Evolutionary conservation across 2,113 vertebrate genomes (phyloP).

Genomic region (Arenaria interpres): DNA sequence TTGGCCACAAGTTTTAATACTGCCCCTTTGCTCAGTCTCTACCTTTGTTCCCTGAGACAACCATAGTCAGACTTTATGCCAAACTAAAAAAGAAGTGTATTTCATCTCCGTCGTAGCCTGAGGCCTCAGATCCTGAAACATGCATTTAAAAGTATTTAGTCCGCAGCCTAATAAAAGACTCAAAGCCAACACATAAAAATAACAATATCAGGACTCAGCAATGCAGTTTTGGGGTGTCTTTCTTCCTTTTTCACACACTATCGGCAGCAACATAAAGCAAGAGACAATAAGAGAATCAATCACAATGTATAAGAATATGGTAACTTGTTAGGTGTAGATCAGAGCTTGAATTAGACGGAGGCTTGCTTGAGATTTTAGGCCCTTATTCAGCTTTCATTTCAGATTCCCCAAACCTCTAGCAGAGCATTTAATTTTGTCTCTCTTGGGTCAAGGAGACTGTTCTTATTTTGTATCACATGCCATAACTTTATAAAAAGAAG

Average conservation of each 20-base stretch:
- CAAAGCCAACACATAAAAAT: slow-evolving; percentile 16
- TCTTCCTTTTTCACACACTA: background rate
- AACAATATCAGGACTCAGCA: background rate
- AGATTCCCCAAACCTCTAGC: background rate
- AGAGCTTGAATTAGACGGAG: background rate
- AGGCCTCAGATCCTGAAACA: slow-evolving; percentile 38
- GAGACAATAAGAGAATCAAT: background rate
- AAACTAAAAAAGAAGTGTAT: slow-evolving; percentile 35
- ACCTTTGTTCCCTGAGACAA: slow-evolving; percentile 39
- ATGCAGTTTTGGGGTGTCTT: background rate
- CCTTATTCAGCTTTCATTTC: slow-evolving; percentile 10
- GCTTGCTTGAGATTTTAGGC: background rate
- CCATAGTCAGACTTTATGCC: background rate
- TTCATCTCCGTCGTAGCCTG: slow-evolving; percentile 53
- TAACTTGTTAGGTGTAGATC: background rate
- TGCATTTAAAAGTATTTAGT: slow-evolving; percentile 35
- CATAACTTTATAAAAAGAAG: slow-evolving; percentile 17
- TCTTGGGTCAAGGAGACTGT: slow-evolving; percentile 33
- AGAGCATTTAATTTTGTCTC: slow-evolving; percentile 2
- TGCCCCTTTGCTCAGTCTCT: slow-evolving; percentile 19
- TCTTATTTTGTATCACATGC: background rate
- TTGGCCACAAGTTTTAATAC: slow-evolving; percentile 26
- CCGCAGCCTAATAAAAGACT: slow-evolving; percentile 27
- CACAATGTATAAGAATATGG: background rate
- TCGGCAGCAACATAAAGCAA: background rate